Evolutionary conservation across 2,797 vertebrate species (phyloP).

Genomic region (Sebastes steindachneri): DNA sequence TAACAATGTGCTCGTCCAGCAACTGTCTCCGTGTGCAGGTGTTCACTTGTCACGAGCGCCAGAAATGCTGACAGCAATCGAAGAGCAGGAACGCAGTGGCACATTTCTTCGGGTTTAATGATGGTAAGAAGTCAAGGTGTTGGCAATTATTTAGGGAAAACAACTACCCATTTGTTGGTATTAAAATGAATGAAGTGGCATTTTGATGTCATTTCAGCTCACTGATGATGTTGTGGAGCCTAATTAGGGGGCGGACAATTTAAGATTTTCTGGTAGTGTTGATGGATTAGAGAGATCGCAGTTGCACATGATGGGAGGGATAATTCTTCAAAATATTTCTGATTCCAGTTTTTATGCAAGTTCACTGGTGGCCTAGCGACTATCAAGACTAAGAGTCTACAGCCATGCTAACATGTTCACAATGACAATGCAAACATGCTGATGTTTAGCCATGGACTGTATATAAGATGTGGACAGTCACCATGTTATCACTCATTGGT

Average conservation of each 20-base stretch:
- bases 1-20: conserved; percentile 8
- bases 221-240: neutral
- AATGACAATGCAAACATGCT: too few species aligned
- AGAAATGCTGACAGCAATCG: neutral
- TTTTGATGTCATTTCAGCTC: neutral
- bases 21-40: neutral
- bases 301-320: neutral
- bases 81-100: neutral
- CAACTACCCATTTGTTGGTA: neutral
- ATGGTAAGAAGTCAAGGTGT: neutral
- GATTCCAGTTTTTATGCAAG: neutral
- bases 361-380: neutral
- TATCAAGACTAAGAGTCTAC: too few species aligned
- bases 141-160: neutral
- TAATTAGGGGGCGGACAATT: neutral
- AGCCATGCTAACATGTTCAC: too few species aligned
- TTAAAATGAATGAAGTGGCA: neutral
- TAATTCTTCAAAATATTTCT: too few species aligned
- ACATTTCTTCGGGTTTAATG: neutral
- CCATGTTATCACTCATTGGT: too few species aligned
- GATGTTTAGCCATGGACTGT: too few species aligned
- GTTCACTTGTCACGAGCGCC: neutral
- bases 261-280: neutral
- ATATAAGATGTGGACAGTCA: too few species aligned
- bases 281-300: neutral